Evolutionary conservation across 1,140 invertebrate genomes (phyloP).

Genomic region (Pomacea maculata): DNA sequence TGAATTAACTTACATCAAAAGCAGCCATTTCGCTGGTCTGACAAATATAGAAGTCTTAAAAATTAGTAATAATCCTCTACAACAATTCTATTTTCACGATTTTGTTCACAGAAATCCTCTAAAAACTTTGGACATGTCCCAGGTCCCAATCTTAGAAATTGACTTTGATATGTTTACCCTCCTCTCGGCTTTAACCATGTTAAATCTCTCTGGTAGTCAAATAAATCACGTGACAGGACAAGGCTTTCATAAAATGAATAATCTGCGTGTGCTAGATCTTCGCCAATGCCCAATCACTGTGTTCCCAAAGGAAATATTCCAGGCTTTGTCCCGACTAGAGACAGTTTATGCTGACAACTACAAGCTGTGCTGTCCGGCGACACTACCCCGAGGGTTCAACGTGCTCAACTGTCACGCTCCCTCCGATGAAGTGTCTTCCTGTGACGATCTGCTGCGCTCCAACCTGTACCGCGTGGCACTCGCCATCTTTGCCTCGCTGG

Average conservation of each 20-base stretch:
- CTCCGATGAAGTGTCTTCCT: neutral
- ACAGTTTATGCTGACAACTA: slow-evolving; percentile 3
- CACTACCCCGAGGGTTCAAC: neutral
- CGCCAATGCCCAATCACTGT: neutral
- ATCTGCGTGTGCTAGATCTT: neutral
- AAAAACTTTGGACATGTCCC: neutral
- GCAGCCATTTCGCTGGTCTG: neutral
- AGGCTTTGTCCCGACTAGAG: neutral
- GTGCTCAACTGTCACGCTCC: neutral
- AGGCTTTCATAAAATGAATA: neutral
- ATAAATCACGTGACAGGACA: neutral
- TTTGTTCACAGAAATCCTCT: neutral
- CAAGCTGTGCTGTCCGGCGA: slow-evolving; percentile 15
- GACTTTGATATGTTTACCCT: neutral
- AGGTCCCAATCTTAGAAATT: neutral
- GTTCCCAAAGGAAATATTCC: neutral
- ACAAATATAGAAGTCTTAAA: neutral
- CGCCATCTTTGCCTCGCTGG: slow-evolving; percentile 29
- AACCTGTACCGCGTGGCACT: slow-evolving; percentile 20
- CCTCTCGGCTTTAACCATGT: neutral
- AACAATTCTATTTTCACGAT: no score
- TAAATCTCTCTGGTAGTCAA: slow-evolving; percentile 1
- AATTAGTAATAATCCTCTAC: neutral
- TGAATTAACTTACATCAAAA: neutral
- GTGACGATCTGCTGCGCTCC: slow-evolving; percentile 8